phyloP scores from a whole-genome alignment of 2,888 invertebrate species.

The Teleiodes luculella region DNA sequence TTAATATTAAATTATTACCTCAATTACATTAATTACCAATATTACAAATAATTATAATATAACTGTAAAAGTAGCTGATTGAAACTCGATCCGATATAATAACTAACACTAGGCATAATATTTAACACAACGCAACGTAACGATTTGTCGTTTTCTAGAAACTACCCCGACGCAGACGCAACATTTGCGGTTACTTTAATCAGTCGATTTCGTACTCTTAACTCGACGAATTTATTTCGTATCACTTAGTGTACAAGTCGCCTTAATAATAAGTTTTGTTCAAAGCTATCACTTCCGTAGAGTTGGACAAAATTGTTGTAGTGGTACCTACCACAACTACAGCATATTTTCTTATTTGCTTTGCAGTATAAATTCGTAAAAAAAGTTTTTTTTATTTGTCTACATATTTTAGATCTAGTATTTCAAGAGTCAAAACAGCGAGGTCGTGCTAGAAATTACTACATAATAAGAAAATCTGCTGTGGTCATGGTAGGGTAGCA shows the following conservation, averaged over 20 bases:
- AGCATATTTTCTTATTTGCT: too few species aligned
- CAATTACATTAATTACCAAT: conserved; percentile 23
- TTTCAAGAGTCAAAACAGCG: too few species aligned
- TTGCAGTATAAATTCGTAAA: too few species aligned
- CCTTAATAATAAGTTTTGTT: conserved; percentile 12
- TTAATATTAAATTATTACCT: conserved; percentile 38
- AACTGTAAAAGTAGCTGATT: conserved; percentile 15
- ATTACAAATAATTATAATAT: conserved; percentile 31
- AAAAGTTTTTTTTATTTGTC: too few species aligned
- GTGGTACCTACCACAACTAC: too few species aligned
- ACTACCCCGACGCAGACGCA: conserved; percentile 18
- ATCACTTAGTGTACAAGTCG: conserved; percentile 22
- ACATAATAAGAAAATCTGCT: too few species aligned
- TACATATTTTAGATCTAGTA: too few species aligned
- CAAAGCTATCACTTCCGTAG: background rate
- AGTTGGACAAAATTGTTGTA: too few species aligned
- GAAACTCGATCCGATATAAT: conserved; percentile 12
- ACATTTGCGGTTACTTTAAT: conserved; percentile 37
- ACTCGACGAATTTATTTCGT: conserved; percentile 30
- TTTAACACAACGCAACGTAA: conserved; percentile 17
- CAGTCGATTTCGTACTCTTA: conserved; percentile 41
- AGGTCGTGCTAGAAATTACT: too few species aligned
- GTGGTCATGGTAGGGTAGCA: too few species aligned
- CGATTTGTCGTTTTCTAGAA: conserved; percentile 15
- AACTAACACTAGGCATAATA: conserved; percentile 20